These are phyloP conservation scores for Eulithis prunata DNA, from an alignment of 2,888 invertebrate genomes.

Conservation along the genomic window DNA sequence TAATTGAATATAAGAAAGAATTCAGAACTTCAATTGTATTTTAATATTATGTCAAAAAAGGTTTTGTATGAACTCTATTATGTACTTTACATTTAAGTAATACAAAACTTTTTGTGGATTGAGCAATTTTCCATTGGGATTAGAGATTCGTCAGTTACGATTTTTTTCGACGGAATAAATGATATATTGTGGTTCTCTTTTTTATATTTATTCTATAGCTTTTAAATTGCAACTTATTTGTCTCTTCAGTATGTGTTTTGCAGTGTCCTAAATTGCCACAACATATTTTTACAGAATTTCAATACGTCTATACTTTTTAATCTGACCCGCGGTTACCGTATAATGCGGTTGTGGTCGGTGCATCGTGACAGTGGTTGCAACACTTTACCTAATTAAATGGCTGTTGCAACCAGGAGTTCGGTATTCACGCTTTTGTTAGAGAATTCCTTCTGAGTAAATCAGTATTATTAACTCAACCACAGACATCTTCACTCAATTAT, in stretches of 20 bases:
- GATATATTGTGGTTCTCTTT: too few species aligned
- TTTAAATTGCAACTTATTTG: too few species aligned
- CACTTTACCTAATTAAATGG: conserved; percentile 64
- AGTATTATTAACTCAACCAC: conserved; percentile 11
- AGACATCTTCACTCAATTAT: conserved; percentile 14
- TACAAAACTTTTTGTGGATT: too few species aligned
- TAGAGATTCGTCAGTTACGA: too few species aligned
- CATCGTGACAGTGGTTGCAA: conserved; percentile 68
- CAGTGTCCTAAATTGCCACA: neutral
- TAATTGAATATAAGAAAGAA: too few species aligned
- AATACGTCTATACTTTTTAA: conserved; percentile 20
- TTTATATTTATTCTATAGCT: too few species aligned
- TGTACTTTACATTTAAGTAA: too few species aligned
- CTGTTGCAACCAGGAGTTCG: conserved; percentile 34
- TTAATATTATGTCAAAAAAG: too few species aligned
- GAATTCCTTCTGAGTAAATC: conserved; percentile 5
- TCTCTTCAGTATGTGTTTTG: neutral
- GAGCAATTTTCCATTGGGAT: too few species aligned
- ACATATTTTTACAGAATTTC: conserved; percentile 5
- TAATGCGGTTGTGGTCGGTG: conserved; percentile 54
- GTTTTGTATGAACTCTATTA: too few species aligned
- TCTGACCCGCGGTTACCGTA: conserved; percentile 29
- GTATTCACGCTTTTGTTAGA: conserved; percentile 27
- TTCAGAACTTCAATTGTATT: too few species aligned
- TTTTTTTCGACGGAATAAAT: too few species aligned